A percentile compares a stretch with the other conserved stretches of the same genome.
These are phyloP conservation scores for Podiceps cristatus DNA, from an alignment of 2,113 vertebrate genomes.

Conservation along the genomic window DNA sequence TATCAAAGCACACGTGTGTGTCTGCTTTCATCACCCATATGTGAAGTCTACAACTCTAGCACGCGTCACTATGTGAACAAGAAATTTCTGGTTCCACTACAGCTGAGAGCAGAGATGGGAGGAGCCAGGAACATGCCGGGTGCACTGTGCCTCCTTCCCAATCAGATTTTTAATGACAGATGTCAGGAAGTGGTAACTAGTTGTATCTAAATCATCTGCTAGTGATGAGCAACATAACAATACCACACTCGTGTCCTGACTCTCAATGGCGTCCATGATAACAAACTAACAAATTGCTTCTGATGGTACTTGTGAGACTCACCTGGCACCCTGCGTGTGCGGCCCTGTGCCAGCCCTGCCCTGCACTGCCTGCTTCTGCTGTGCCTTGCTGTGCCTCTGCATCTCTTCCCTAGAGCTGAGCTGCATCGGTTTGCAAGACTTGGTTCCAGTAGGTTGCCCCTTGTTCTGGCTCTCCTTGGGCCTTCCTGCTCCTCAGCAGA, in stretches of 20 bases:
- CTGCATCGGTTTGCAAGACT: not conserved
- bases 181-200: not conserved
- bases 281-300: not conserved
- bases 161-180: not conserved
- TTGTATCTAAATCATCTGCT: not conserved
- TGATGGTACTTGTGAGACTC: not conserved
- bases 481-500: not conserved
- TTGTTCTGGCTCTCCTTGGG: not conserved
- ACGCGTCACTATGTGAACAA: not conserved
- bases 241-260: not conserved
- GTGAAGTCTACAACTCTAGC: not conserved
- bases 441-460: not conserved
- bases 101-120: not conserved
- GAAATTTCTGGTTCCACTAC: slow-evolving; percentile 8
- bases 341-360: not conserved
- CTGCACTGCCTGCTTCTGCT: not conserved
- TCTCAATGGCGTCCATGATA: not conserved
- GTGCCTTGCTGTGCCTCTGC: not conserved
- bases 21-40: not conserved
- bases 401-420: not conserved
- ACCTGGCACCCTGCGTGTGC: not conserved
- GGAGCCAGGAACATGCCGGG: not conserved
- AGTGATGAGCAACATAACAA: not conserved
- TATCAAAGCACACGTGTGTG: not conserved
- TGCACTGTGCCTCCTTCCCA: not conserved